Conservation (phyloP, 2,113 vertebrate genomes). For the Notechis scutatus region DNA sequence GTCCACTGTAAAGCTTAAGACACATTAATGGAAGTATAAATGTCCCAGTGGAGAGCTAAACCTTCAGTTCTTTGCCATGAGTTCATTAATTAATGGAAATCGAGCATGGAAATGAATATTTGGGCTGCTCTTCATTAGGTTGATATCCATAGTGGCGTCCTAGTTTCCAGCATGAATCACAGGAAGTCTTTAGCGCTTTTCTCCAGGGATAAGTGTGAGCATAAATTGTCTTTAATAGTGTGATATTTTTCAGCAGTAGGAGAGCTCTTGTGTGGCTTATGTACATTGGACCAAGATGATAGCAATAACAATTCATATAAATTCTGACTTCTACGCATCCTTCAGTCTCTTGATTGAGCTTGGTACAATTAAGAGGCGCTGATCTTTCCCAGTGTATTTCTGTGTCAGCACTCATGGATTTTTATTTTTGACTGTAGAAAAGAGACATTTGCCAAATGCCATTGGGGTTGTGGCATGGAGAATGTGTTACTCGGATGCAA, state of each 20-base stretch:
- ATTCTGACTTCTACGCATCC: not conserved
- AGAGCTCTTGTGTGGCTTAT: not conserved
- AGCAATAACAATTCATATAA: constrained; percentile 3
- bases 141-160: not conserved
- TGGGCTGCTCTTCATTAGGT: constrained; percentile 1
- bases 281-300: not conserved
- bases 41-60: not conserved
- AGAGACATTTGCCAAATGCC: not conserved
- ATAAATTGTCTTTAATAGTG: constrained; percentile 4
- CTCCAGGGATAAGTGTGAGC: not conserved
- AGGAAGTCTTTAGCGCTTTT: not conserved
- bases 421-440: not conserved
- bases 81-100: constrained; percentile 2
- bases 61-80: not conserved
- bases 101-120: not conserved
- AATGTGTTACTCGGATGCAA: not conserved
- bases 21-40: not conserved
- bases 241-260: not conserved
- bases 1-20: not conserved
- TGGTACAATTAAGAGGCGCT: not conserved
- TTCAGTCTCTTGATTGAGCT: not conserved
- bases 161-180: not conserved
- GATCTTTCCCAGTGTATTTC: not conserved
- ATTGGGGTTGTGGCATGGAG: not conserved
- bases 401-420: not conserved